A percentile compares a stretch with the other conserved stretches of the same genome.
These are phyloP conservation scores for Drosophila neocordata DNA, from an alignment of 1,140 invertebrate genomes.

Conservation along the genomic window DNA sequence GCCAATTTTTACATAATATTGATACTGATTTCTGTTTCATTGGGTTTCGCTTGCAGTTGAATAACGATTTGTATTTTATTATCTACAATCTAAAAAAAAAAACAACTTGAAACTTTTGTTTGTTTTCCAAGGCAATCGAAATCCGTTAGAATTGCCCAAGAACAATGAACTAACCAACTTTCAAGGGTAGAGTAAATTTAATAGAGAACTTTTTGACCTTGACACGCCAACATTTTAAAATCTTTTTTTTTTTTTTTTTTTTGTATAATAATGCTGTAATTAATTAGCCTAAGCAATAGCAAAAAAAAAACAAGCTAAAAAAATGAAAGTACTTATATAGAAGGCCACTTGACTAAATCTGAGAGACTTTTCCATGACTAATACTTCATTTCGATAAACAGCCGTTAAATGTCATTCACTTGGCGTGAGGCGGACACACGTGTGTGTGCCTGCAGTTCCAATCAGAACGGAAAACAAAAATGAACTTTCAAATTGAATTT, in stretches of 20 bases:
- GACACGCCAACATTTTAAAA: conserved; percentile 45
- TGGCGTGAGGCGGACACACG: neutral
- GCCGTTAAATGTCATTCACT: conserved; percentile 58
- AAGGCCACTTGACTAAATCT: conserved; percentile 43
- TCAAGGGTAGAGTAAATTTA: conserved; percentile 15
- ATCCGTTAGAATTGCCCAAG: conserved; percentile 30
- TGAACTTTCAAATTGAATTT: conserved; percentile 64
- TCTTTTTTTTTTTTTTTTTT: conserved; percentile 34
- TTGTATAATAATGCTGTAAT: conserved; percentile 19
- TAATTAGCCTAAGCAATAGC: conserved; percentile 34
- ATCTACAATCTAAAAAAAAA: neutral
- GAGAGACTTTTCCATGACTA: conserved; percentile 57
- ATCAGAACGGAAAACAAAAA: conserved; percentile 27
- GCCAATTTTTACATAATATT: too few relatives aligned
- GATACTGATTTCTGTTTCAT: too few relatives aligned
- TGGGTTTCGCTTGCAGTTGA: too few relatives aligned
- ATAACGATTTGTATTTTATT: neutral
- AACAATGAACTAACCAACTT: conserved; percentile 33
- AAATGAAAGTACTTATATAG: conserved; percentile 42
- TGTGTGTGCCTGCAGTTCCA: conserved; percentile 33
- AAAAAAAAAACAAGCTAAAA: conserved; percentile 22
- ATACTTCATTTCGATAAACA: conserved; percentile 6
- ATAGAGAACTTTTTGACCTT: conserved; percentile 25
- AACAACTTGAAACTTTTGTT: neutral
- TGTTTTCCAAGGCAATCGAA: conserved; percentile 24